Base-by-base conservation (phyloP, 1,140 invertebrate genomes). In the Limonius californicus region DNA sequence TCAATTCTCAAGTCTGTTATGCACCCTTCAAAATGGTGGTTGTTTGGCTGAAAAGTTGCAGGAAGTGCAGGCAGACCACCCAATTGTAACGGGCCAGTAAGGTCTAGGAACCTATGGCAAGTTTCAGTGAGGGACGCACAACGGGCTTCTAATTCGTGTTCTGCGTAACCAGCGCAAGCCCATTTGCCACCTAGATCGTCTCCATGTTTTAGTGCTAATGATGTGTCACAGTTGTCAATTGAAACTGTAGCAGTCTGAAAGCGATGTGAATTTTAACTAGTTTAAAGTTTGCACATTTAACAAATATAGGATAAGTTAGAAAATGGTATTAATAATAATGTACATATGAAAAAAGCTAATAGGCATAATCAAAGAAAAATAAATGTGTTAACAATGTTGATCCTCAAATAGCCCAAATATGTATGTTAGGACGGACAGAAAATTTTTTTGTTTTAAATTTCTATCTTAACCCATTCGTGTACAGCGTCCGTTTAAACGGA, bases 21-120 rank as follows among this genome's bases (percentile, higher is more conserved):
- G 76, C 96, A 98, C 0, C 96, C 96, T 0, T 89, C 81, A 72
- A 90, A 98, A 71, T 96, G 87, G 42, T 88, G 88, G 71, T 89
- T 92, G 50, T 86, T 81, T 1, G 95, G 84, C 72, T 92, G 92
- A 69, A 94, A 95, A 64, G 84, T 88, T 1, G 85, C 86, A 0
- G 89, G 89, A 9, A 93, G 86, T 4, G 88, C 81, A 0, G 96
- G 95, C 2, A 98, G 76, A 0, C 96, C 96, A 1, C 97, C 97
- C 15, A 99, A 78, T 76, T 98, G 95, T 7, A 99, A 75, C 0
- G 97, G 96, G 1, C 96, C 95, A 0, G 94, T 97, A 2, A 99
- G 77, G 77, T 99, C 97, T 16, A 99, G 76, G 72, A 97, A 96
- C 45, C 96, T 85, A 74, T 97, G 92, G 72, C 97, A 99, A 4